These are phyloP conservation scores for Spisula subtruncata DNA, from an alignment of 2,888 invertebrate species.

Conservation along the genomic window DNA sequence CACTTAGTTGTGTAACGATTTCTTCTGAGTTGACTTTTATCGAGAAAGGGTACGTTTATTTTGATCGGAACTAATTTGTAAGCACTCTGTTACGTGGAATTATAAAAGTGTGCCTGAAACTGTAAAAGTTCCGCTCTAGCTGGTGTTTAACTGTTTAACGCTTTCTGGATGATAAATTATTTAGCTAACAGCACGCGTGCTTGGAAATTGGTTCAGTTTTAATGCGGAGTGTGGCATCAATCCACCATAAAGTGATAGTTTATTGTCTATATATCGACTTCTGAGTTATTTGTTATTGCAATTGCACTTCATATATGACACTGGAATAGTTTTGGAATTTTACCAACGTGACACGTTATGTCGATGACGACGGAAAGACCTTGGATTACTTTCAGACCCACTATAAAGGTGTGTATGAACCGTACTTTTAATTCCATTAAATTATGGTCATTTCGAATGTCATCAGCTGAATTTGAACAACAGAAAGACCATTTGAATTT, in stretches of 20 bases:
- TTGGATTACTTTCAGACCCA: constrained; percentile 10
- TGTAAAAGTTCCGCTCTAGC: too few relatives aligned
- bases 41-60: neutral
- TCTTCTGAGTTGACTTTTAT: constrained; percentile 2
- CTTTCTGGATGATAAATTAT: neutral
- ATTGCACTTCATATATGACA: neutral
- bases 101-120: too few relatives aligned
- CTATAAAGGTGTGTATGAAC: neutral
- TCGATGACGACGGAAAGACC: neutral
- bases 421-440: too few relatives aligned
- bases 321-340: neutral
- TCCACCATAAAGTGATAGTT: neutral
- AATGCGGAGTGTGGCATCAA: neutral
- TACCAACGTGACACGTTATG: neutral
- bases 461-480: too few relatives aligned
- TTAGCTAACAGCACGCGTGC: neutral
- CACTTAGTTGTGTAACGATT: neutral
- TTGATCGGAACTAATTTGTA: neutral
- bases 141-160: neutral
- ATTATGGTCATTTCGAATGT: too few relatives aligned
- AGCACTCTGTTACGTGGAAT: neutral
- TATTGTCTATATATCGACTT: neutral
- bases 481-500: too few relatives aligned
- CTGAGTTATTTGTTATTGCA: neutral
- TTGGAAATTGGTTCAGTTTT: neutral